Evolutionary conservation across 2,888 invertebrate species (phyloP).

Genomic region (Pandemis cinnamomeana): DNA sequence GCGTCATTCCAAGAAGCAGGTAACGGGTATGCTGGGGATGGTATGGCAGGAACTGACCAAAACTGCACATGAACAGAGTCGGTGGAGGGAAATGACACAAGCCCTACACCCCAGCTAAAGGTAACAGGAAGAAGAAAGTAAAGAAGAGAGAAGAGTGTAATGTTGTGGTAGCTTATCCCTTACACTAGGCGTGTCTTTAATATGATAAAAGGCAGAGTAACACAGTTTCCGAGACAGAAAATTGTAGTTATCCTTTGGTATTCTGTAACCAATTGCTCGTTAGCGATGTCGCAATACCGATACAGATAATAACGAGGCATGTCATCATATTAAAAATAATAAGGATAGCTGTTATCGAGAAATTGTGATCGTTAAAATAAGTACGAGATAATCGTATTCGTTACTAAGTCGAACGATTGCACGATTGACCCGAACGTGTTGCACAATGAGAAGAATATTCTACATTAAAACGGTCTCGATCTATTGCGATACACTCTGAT

Average conservation of each 20-base stretch:
- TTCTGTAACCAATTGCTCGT: conserved; percentile 1
- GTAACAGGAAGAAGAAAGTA: no score
- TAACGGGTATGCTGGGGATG: no score
- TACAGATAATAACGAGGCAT: conserved; percentile 22
- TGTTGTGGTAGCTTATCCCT: no score
- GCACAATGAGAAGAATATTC: conserved; percentile 33
- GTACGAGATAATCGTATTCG: conserved; percentile 39
- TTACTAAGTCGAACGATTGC: conserved; percentile 38
- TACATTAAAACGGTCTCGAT: conserved; percentile 30
- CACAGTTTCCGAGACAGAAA: not conserved
- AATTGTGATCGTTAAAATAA: conserved; percentile 39
- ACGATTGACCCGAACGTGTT: conserved; percentile 36
- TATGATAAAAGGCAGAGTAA: no score
- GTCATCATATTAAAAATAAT: conserved; percentile 30
- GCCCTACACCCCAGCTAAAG: no score
- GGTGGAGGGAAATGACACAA: no score
- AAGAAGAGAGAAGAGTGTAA: no score
- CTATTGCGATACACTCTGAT: conserved; percentile 31
- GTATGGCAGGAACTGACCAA: no score
- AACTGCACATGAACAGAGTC: no score
- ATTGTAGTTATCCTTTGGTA: not conserved
- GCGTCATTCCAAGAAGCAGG: no score
- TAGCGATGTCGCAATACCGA: conserved; percentile 12
- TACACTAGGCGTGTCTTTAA: no score
- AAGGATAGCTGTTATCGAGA: conserved; percentile 28